phyloP scores from a whole-genome alignment of 2,113 vertebrate genomes.

The Prietella phreatophila region DNA sequence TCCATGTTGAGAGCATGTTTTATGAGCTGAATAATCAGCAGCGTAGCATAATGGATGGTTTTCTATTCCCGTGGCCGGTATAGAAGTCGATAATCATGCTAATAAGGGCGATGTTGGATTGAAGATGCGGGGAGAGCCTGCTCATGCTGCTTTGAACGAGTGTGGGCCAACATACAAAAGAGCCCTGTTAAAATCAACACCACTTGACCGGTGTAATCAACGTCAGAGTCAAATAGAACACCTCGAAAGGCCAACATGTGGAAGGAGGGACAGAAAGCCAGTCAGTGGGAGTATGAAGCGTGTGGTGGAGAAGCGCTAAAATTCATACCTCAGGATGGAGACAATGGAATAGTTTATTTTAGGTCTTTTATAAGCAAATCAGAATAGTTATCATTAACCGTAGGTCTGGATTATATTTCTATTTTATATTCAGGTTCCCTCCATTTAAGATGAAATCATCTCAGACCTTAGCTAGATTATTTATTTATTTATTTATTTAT shows the following conservation, averaged over 20 bases:
- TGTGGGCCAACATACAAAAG: slow-evolving; percentile 59
- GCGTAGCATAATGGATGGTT: not conserved
- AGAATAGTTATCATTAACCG: not conserved
- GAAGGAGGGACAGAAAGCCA: not conserved
- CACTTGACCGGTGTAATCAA: slow-evolving; percentile 60
- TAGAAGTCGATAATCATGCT: slow-evolving; percentile 43
- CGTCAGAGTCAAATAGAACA: slow-evolving; percentile 43
- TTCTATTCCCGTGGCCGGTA: not conserved
- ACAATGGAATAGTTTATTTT: not conserved
- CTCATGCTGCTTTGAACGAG: slow-evolving; percentile 49
- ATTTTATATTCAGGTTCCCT: not conserved
- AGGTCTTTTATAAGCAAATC: not conserved
- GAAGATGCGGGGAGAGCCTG: slow-evolving; percentile 40
- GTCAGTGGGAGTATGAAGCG: not conserved
- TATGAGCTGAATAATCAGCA: slow-evolving; percentile 21
- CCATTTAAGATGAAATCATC: not conserved
- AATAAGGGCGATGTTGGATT: slow-evolving; percentile 47
- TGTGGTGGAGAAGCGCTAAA: not conserved
- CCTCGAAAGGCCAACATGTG: not conserved
- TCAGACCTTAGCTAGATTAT: not conserved
- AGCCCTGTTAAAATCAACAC: slow-evolving; percentile 60
- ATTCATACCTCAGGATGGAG: not conserved
- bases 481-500: not conserved
- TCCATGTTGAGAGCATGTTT: slow-evolving; percentile 30
- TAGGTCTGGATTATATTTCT: not conserved